Conservation (phyloP, 1,140 invertebrate species). For the Scaptomyza hsui region DNA sequence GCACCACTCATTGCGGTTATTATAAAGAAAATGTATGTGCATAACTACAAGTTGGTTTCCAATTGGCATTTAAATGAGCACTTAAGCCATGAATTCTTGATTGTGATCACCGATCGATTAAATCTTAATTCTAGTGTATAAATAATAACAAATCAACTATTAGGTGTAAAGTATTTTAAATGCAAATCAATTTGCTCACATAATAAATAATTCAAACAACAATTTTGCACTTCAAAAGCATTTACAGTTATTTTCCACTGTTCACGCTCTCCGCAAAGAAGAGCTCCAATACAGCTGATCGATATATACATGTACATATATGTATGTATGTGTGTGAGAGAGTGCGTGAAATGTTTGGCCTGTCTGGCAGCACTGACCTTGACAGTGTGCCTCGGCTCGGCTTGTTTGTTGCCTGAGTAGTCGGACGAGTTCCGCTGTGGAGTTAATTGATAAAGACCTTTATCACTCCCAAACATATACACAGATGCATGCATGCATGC, state of each 20-base stretch:
- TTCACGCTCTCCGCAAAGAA: slow-evolving; percentile 6
- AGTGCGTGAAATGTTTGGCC: slow-evolving; percentile 16
- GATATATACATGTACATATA: not conserved
- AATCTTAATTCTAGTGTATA: too few relatives aligned
- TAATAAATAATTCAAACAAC: slow-evolving; percentile 26
- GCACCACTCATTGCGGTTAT: not conserved
- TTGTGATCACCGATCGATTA: not conserved
- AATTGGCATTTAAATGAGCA: slow-evolving; percentile 22
- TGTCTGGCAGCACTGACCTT: slow-evolving; percentile 48
- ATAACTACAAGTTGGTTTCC: slow-evolving; percentile 30
- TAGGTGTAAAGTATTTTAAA: slow-evolving; percentile 8
- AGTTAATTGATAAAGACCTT: slow-evolving; percentile 28
- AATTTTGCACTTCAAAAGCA: not conserved
- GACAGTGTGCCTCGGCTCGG: slow-evolving; percentile 4
- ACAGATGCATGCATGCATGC: not conserved
- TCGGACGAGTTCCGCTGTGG: slow-evolving; percentile 4
- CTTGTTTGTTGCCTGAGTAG: not conserved
- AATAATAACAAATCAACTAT: slow-evolving; percentile 7
- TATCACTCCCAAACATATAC: slow-evolving; percentile 17
- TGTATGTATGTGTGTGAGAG: not conserved
- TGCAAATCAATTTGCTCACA: slow-evolving; percentile 3
- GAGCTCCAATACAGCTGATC: slow-evolving; percentile 30
- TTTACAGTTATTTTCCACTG: not conserved
- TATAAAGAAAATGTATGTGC: slow-evolving; percentile 13
- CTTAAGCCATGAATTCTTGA: not conserved